Base-by-base conservation (phyloP, 2,888 invertebrate species). In the Perizoma flavofasciatum region DNA sequence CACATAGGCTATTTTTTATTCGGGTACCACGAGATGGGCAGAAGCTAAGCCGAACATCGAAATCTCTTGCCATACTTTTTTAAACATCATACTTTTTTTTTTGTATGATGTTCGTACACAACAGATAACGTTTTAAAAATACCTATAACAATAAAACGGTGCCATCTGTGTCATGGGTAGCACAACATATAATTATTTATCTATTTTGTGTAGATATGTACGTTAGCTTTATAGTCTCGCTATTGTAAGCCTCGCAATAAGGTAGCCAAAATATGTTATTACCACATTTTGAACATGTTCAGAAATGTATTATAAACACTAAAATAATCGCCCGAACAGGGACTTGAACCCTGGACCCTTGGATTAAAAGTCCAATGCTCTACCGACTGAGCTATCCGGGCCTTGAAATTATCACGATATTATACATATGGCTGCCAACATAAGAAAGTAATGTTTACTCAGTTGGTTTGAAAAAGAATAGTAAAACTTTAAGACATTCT, bases 331-430 rank as follows among this genome's bases (percentile, higher is more conserved):
- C 94, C 94, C 94, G 94, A 93, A 93, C 94, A 94, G 94, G 94
- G 94, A 94, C 94, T 95, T 94, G 94, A 95, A 95, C 94, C 94
- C 94, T 94, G 94, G 94, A 94, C 94, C 94, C 94, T 94, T 94
- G 94, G 94, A 94, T 95, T 95, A 95, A 95, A 94, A 94, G 94
- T 94, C 94, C 94, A 94, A 94, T 94, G 94, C 94, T 94, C 94
- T 94, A 94, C 94, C 94, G 94, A 94, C 94, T 94, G 94, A 94
- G 94, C 94, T 94, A 94, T 94, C 94, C 94, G 94, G 94, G 94
- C 94, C 71, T 22, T 75, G 22, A 22, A 22, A 55, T 0, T 1
- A 4, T 3, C 0, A 0, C 10, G 50, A 48, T 65, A 69, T 59
- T 61, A 40, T 44, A 32, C 9, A 47, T 54, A 48, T 46, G 10